Evolutionary conservation across 1,140 invertebrate species (phyloP).

Genomic region (Plectrocnemia conspersa): DNA sequence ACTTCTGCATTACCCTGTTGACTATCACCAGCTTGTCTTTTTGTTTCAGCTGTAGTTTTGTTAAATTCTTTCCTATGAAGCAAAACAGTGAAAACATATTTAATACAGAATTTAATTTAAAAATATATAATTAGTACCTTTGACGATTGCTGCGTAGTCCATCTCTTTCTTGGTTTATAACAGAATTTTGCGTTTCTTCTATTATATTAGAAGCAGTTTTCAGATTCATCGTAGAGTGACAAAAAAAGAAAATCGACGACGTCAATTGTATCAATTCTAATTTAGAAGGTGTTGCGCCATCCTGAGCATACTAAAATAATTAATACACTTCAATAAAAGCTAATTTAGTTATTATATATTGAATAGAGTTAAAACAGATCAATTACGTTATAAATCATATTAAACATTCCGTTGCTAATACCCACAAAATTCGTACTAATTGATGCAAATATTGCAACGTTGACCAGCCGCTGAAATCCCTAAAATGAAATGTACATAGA

Average conservation of each 20-base stretch:
- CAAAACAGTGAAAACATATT: neutral
- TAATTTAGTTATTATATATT: conserved; percentile 3
- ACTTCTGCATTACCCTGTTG: conserved; percentile 28
- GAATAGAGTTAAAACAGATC: too few relatives aligned
- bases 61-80: conserved; percentile 31
- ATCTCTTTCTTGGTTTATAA: conserved; percentile 19
- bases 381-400: conserved; percentile 3
- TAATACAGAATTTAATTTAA: neutral
- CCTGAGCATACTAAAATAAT: conserved; percentile 37
- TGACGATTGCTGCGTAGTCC: conserved; percentile 30
- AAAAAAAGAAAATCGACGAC: conserved; percentile 44
- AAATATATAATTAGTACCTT: conserved; percentile 20
- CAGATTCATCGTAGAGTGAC: conserved; percentile 41
- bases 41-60: conserved; percentile 31
- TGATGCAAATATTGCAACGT: conserved; percentile 14
- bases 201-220: conserved; percentile 39
- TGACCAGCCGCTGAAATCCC: conserved; percentile 8
- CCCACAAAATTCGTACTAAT: conserved; percentile 17
- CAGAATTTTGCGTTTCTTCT: conserved; percentile 39
- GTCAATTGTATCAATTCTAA: conserved; percentile 40
- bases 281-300: conserved; percentile 23
- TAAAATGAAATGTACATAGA: conserved; percentile 14
- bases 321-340: too few relatives aligned
- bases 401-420: conserved; percentile 15
- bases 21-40: conserved; percentile 16